Base-by-base conservation (phyloP, 2,797 vertebrate species). In the Tinamus major region DNA sequence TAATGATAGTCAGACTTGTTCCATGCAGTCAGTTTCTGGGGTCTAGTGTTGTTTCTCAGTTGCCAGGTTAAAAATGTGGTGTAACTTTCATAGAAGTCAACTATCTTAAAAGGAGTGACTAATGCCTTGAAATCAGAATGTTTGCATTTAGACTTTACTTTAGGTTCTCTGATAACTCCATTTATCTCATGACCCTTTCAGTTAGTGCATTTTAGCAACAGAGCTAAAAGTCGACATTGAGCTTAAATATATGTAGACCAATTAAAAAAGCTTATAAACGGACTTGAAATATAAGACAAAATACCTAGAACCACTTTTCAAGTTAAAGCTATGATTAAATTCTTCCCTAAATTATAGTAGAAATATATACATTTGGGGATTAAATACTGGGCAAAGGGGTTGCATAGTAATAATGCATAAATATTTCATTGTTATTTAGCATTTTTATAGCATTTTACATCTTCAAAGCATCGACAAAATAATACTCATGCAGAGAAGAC, bases 201-300 rank as follows among this genome's bases (percentile, higher is more conserved):
- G 85, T 90, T 68, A 77, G 31, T 62, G 21, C 10, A 17, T 87
- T 96, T 86, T 75, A 83, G n/a, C 79, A 93, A 82, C 31, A 87
- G 55, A 82, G 3, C 10, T 53, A 39, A 35, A 35, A 61, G 3
- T 37, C 39, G 87, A 53, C 33, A 39, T 8, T 39, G 62, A 76
- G 18, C 69, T 82, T 89, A 93, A 92, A 79, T 67, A 84, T 11
- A 61, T 61, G 62, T 37, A 72, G 15, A 64, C 18, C 29, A 80
- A 93, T 89, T 51, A 3, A 56, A 59, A 48, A 78, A 27, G 21
- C 8, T 87, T 71, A 85, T 75, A 75, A 48, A 64, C 2, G n/a
- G 69, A 15, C 35, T 72, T 83, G 27, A 94, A 87, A 76, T 69
- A 42, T 10, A 6, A 62, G 10, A 5, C 39, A 44, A 14, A 39